Evolutionary conservation across 2,113 vertebrate species (phyloP).

Genomic region (Eptesicus fuscus): DNA sequence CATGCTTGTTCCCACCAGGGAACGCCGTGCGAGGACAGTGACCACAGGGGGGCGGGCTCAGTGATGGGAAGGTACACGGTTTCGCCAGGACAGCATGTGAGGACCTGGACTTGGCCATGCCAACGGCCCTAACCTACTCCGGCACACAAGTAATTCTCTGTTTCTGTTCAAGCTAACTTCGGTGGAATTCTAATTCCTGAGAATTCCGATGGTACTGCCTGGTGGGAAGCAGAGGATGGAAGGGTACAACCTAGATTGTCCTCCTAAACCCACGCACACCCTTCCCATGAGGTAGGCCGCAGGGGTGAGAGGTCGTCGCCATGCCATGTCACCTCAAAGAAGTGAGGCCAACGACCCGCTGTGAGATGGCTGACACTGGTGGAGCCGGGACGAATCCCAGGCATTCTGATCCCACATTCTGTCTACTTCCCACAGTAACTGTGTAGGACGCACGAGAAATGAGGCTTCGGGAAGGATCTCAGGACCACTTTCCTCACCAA

Average conservation of each 20-base stretch:
- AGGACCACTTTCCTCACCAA: neutral
- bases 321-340: neutral
- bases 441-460: rapidly evolving
- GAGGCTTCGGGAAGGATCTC: neutral
- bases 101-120: neutral
- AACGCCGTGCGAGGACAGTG: neutral
- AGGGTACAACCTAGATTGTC: neutral
- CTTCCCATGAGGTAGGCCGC: too few species aligned
- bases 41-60: neutral
- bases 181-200: neutral
- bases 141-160: neutral
- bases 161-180: neutral
- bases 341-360: neutral
- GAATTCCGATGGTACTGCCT: neutral
- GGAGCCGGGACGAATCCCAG: neutral
- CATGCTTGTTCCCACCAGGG: neutral
- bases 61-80: neutral
- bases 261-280: neutral
- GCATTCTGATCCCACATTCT: too few species aligned
- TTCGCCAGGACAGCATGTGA: neutral
- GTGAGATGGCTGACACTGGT: neutral
- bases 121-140: neutral
- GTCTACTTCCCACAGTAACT: neutral
- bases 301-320: neutral
- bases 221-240: neutral